Evolutionary conservation across 2,113 vertebrate species (phyloP).

Genomic region (Paedocypris sp.): DNA sequence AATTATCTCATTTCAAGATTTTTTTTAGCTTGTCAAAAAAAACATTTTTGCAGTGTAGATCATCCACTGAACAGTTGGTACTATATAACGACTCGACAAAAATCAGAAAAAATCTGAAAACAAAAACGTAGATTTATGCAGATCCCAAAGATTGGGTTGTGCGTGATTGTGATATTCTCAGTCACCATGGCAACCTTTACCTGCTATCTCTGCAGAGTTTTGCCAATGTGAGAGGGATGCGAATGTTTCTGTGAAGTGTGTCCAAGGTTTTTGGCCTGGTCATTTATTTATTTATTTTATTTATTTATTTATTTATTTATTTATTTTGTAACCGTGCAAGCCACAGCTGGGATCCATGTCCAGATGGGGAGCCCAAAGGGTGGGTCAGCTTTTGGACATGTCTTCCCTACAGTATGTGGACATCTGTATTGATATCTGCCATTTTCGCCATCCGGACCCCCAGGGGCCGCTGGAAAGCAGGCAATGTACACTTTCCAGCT

Average conservation of each 20-base stretch:
- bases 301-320: not conserved
- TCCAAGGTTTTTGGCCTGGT: no score
- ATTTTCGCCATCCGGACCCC: slow-evolving; percentile 17
- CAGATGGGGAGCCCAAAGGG: slow-evolving; percentile 29
- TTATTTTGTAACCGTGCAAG: no score
- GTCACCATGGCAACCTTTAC: slow-evolving; percentile 35
- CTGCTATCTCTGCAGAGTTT: slow-evolving; percentile 22
- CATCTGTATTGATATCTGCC: slow-evolving; percentile 43
- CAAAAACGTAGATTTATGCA: slow-evolving; percentile 9
- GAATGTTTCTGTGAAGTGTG: not conserved
- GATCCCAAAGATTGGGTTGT: slow-evolving; percentile 5
- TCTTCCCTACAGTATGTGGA: slow-evolving; percentile 44
- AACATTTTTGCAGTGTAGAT: no score
- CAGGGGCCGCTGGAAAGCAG: slow-evolving; percentile 17
- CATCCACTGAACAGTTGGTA: no score
- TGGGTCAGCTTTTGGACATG: slow-evolving; percentile 35
- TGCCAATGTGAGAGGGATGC: not conserved
- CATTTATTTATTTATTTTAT: no score
- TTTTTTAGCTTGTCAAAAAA: no score
- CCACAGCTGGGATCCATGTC: slow-evolving; percentile 28
- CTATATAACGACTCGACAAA: no score
- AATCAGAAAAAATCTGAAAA: slow-evolving; percentile 6
- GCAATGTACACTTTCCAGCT: slow-evolving; percentile 2
- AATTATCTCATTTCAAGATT: no score
- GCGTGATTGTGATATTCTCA: slow-evolving; percentile 6